Evolutionary conservation across 1,140 invertebrate genomes (phyloP).

Genomic region (Liolophura sinensis): DNA sequence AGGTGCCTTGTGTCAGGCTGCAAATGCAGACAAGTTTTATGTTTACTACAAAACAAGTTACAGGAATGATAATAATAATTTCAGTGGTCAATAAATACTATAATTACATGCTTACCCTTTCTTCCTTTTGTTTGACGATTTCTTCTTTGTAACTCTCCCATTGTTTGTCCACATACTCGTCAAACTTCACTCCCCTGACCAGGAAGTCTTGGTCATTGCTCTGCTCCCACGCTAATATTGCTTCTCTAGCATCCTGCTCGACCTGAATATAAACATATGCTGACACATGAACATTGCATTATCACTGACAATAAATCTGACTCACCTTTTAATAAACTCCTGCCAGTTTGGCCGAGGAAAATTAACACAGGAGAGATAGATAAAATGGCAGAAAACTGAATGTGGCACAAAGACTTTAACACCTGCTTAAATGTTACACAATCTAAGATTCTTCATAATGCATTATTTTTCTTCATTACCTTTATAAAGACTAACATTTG

Average conservation of each 20-base stretch:
- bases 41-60: not conserved
- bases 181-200: constrained; percentile 50
- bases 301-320: no score
- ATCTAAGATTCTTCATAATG: not conserved
- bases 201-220: constrained; percentile 47
- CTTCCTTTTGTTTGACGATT: constrained; percentile 57
- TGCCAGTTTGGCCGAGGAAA: no score
- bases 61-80: not conserved
- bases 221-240: constrained; percentile 51
- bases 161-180: constrained; percentile 50
- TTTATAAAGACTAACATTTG: no score
- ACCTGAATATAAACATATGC: constrained; percentile 30
- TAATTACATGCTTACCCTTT: constrained; percentile 44
- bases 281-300: no score
- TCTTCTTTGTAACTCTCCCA: constrained; percentile 51
- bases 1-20: no score
- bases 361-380: no score
- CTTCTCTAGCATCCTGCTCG: constrained; percentile 56
- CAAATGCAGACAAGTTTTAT: not conserved
- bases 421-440: no score
- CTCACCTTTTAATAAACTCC: no score
- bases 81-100: not conserved
- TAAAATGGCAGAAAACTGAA: no score
- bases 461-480: not conserved
- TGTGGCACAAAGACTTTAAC: no score